Base-by-base conservation (phyloP, 2,888 invertebrate species). In the Apodemia zela region DNA sequence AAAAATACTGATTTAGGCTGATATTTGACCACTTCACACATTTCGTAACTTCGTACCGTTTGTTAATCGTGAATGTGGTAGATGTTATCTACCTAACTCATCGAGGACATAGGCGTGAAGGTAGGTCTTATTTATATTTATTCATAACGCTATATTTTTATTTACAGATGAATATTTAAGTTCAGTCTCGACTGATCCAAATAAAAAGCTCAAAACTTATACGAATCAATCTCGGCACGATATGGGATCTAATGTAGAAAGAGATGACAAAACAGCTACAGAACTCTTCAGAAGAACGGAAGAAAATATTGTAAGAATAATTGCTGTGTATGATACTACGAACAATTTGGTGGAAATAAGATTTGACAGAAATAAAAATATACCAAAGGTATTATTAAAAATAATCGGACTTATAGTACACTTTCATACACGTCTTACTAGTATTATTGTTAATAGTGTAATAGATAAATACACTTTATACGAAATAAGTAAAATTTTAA, bases 401-500 rank as follows among this genome's bases (percentile, higher is more conserved):
- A 60, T 83, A 17, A 67, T 87, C 0, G 73, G 71, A 0, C 63
- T 86, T 0, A 74, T 81, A 3, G 18, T 82, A 0, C 66, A 76
- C 10, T 85, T 75, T 54, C 76, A 86, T 5, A 58, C 45, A 0
- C 11, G 68, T 58, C 62, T 86, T 2, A 72, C 65, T 1, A 72
- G 72, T 0, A 64, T 87, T 0, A 71, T 72, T 0, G 78, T 87
- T 3, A 75, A 79, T 29, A 66, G 66, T 2, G 83, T 83, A 0
- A 54, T 85, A 0, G 63, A 75, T 29, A 65, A 64, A 15, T 71
- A 67, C 0, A 66, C 69, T 0, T 15, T 87, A 0, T 69, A 85
- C 57, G 86, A 86, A 69, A 71, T 88, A 4, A 66, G 69, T 15
- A 78, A 78, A 18, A 67, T 82, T 25, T 64, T 86, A 1, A 69